Percentiles rank a stretch among this genome's conserved stretches.
Evolutionary conservation across 2,888 invertebrate genomes (phyloP).

Genomic region (Stenoptilia bipunctidactyla): DNA sequence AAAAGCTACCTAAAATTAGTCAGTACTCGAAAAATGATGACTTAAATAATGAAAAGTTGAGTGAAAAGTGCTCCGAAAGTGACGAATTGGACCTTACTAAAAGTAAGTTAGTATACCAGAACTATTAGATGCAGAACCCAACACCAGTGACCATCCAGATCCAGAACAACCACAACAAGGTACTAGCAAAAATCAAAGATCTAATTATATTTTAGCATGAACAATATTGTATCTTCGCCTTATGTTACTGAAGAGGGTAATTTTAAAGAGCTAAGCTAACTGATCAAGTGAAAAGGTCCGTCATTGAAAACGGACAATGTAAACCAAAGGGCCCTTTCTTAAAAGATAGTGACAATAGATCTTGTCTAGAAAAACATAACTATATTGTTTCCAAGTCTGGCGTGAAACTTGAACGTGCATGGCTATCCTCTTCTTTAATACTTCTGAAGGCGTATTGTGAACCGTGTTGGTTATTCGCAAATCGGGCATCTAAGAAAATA

Average conservation of each 20-base stretch:
- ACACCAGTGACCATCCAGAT: neutral
- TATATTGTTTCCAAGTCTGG: constrained; percentile 9
- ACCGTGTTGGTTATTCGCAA: constrained; percentile 13
- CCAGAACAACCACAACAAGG: neutral
- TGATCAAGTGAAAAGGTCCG: constrained; percentile 11
- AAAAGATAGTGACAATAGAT: constrained; percentile 11
- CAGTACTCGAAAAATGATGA: constrained; percentile 4
- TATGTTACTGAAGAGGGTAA: constrained; percentile 9
- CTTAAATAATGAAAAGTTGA: constrained; percentile 3
- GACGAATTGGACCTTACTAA: neutral
- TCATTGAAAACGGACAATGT: constrained; percentile 12
- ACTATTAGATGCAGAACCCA: neutral
- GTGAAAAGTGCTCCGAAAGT: constrained; percentile 2
- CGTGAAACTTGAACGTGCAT: constrained; percentile 10
- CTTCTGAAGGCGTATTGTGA: constrained; percentile 15
- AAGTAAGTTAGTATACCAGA: neutral
- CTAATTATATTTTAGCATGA: constrained; percentile 5
- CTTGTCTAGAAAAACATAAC: constrained; percentile 7
- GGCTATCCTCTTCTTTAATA: constrained; percentile 8
- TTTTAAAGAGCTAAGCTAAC: too few species aligned
- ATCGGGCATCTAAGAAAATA: constrained; percentile 16
- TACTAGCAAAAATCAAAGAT: neutral
- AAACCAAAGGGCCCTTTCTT: constrained; percentile 9
- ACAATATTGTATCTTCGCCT: constrained; percentile 8
- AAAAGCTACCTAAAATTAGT: constrained; percentile 4